Percentiles rank a stretch among this genome's conserved stretches.
Conservation (phyloP, 2,797 vertebrate species). For the Prunella strophiata region DNA sequence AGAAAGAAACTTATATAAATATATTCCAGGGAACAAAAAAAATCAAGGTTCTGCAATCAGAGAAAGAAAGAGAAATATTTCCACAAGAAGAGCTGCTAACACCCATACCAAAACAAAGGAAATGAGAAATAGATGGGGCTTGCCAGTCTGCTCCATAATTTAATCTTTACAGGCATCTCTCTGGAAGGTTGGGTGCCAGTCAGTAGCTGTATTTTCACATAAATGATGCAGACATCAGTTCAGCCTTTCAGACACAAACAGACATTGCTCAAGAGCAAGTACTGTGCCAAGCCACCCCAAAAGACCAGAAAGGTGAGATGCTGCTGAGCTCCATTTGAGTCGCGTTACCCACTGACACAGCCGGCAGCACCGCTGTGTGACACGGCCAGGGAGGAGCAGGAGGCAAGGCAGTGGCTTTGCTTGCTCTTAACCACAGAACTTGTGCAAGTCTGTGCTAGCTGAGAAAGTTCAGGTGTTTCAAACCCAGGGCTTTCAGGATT, state of each 20-base stretch:
- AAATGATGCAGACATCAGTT: background rate
- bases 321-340: background rate
- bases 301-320: background rate
- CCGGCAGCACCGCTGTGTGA: accelerated
- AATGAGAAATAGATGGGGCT: background rate
- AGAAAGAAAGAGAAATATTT: background rate
- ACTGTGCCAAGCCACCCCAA: background rate
- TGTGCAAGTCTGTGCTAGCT: background rate
- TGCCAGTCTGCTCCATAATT: background rate
- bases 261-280: background rate
- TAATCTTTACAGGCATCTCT: background rate
- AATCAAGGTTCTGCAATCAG: background rate
- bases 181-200: background rate
- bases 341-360: background rate
- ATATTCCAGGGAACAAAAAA: background rate
- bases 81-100: background rate
- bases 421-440: background rate
- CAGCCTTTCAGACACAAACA: background rate
- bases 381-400: accelerated
- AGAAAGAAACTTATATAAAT: background rate
- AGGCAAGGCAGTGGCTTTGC: background rate
- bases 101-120: background rate
- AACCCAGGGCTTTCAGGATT: background rate
- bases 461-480: background rate
- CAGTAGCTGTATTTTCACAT: background rate